These are phyloP conservation scores for Nymphalis urticae DNA, from an alignment of 2,888 invertebrate genomes.

Conservation along the genomic window DNA sequence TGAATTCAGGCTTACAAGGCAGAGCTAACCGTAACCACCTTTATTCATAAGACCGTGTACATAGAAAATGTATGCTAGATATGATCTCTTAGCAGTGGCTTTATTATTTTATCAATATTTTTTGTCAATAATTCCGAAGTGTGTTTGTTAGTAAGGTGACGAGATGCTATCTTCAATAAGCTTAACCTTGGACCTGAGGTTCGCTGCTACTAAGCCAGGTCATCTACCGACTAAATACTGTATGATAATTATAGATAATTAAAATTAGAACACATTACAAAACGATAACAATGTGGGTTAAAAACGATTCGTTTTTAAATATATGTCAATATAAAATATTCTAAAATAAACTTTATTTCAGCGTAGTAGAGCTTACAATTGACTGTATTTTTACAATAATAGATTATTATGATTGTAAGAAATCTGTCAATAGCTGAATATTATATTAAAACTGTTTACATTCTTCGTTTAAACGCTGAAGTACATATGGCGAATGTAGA, in stretches of 20 bases:
- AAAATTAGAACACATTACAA: constrained; percentile 12
- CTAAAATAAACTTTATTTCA: not conserved
- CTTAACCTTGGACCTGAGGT: constrained; percentile 6
- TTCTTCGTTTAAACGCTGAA: not conserved
- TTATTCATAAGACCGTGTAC: no score
- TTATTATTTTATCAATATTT: no score
- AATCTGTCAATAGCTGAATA: constrained; percentile 1
- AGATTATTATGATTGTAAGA: constrained; percentile 2
- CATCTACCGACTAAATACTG: not conserved
- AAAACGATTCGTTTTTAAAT: not conserved
- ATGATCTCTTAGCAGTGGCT: no score
- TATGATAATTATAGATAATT: constrained; percentile 10
- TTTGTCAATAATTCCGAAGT: no score
- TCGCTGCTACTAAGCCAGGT: constrained; percentile 1
- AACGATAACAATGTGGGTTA: constrained; percentile 9
- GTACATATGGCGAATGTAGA: constrained; percentile 1
- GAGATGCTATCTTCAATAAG: not conserved
- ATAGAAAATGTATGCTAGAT: no score
- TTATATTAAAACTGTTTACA: constrained; percentile 8
- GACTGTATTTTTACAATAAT: not conserved
- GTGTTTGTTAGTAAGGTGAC: not conserved
- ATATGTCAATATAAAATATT: not conserved
- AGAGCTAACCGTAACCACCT: no score
- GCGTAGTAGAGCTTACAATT: not conserved
- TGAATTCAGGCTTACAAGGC: no score